Percentiles rank a stretch among this genome's conserved stretches.
Evolutionary conservation across 2,888 invertebrate genomes (phyloP).

Genomic region (Lasioglossum leucozonium): DNA sequence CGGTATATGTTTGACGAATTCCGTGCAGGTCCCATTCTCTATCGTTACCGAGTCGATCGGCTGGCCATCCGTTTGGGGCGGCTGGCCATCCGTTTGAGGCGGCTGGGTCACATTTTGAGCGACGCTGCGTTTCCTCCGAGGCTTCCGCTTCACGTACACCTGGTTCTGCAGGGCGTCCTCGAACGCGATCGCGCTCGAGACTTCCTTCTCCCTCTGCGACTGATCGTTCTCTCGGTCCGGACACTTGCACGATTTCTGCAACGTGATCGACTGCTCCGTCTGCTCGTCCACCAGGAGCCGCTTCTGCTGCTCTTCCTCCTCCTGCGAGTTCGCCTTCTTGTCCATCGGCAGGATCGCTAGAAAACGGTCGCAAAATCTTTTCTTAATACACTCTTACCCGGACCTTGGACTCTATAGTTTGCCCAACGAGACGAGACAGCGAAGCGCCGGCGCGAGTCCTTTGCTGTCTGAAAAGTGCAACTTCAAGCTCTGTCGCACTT

Average conservation of each 20-base stretch:
- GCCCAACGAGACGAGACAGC: too few relatives aligned
- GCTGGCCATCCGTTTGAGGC: too few relatives aligned
- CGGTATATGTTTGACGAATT: slow-evolving; percentile 74
- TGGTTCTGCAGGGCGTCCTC: slow-evolving; percentile 93
- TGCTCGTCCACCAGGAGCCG: slow-evolving; percentile 71
- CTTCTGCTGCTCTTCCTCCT: slow-evolving; percentile 77
- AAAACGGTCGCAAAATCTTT: not conserved
- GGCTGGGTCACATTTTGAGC: too few relatives aligned
- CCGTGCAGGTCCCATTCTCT: slow-evolving; percentile 61
- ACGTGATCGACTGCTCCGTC: slow-evolving; percentile 66
- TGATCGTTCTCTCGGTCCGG: slow-evolving; percentile 83
- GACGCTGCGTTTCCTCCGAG: slow-evolving; percentile 74
- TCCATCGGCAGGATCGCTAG: slow-evolving; percentile 80
- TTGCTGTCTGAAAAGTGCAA: not conserved
- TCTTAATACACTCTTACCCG: not conserved
- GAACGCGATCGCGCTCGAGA: slow-evolving; percentile 88
- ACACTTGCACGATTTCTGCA: slow-evolving; percentile 83
- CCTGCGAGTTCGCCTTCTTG: slow-evolving; percentile 76
- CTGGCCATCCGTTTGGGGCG: too few relatives aligned
- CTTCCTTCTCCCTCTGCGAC: slow-evolving; percentile 87
- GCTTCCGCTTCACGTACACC: slow-evolving; percentile 87
- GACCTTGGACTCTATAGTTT: not conserved
- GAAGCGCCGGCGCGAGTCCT: too few relatives aligned
- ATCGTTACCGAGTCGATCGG: slow-evolving; percentile 22
- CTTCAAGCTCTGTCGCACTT: not conserved